A percentile compares a stretch with the other conserved stretches of the same genome.
Evolutionary conservation across 2,888 invertebrate genomes (phyloP).

Genomic region (Leucania comma): DNA sequence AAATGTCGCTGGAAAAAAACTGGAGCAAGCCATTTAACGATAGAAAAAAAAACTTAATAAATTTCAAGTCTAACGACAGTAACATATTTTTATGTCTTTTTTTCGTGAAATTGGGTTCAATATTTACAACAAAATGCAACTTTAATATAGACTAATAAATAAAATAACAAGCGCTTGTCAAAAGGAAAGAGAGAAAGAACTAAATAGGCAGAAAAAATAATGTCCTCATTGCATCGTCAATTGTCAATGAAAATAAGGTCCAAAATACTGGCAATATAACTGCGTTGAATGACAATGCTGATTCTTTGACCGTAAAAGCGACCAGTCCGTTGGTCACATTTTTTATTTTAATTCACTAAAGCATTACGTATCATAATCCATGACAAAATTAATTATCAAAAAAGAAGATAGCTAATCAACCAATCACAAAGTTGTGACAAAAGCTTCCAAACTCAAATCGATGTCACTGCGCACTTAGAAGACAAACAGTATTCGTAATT

Average conservation of each 20-base stretch:
- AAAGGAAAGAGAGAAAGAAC: background rate
- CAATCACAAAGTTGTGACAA: slow-evolving; percentile 61
- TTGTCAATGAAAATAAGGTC: background rate
- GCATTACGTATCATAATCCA: slow-evolving; percentile 50
- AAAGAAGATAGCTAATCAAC: slow-evolving; percentile 39
- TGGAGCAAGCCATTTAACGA: slow-evolving; percentile 28
- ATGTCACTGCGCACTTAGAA: slow-evolving; percentile 85
- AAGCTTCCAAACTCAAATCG: slow-evolving; percentile 70
- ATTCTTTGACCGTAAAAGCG: background rate
- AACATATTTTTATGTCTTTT: slow-evolving; percentile 10
- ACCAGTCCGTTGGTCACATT: background rate
- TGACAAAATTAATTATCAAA: slow-evolving; percentile 42
- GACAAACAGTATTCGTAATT: slow-evolving; percentile 83
- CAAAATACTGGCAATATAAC: background rate
- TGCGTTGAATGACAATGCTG: background rate
- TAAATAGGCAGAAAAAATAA: background rate
- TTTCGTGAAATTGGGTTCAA: background rate
- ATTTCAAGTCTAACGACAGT: slow-evolving; percentile 14
- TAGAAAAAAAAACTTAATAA: slow-evolving; percentile 6
- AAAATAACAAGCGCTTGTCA: background rate
- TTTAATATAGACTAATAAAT: background rate
- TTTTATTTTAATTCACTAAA: slow-evolving; percentile 10
- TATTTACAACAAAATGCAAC: background rate
- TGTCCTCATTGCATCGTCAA: too few species aligned
- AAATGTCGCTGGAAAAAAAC: slow-evolving; percentile 12